These are phyloP conservation scores for Microctonus hyperodae DNA, from an alignment of 2,888 invertebrate species.

Conservation along the genomic window DNA sequence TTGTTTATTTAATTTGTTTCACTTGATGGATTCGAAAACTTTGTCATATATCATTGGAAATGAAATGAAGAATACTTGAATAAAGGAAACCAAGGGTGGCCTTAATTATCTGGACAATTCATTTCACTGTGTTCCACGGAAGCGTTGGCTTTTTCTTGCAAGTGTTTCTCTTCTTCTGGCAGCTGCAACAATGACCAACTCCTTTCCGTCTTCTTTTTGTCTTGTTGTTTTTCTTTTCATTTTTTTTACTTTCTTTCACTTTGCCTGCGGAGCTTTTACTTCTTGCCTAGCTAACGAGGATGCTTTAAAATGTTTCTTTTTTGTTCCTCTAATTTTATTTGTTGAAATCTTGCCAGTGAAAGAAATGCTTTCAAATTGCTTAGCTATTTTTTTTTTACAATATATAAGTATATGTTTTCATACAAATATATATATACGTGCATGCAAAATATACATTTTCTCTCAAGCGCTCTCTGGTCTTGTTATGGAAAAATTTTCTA, in stretches of 20 bases:
- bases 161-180: conserved; percentile 15
- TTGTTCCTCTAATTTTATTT: background rate
- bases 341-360: background rate
- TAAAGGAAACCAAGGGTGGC: background rate
- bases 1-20: background rate
- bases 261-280: conserved; percentile 20
- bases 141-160: background rate
- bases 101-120: conserved; percentile 2
- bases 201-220: too few relatives aligned
- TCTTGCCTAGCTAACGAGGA: conserved; percentile 1
- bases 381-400: background rate
- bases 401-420: too few relatives aligned
- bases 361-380: background rate
- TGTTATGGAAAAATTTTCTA: background rate
- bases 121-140: background rate
- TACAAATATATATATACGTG: too few relatives aligned
- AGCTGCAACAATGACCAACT: conserved; percentile 25
- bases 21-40: background rate
- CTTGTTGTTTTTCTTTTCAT: conserved; percentile 10
- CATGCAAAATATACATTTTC: background rate
- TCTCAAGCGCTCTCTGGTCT: background rate
- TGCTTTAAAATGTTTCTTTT: background rate
- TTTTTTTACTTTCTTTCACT: background rate
- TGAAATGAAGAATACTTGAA: background rate
- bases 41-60: background rate